Conservation (phyloP, 1,140 invertebrate genomes). For the Tribolium castaneum region DNA sequence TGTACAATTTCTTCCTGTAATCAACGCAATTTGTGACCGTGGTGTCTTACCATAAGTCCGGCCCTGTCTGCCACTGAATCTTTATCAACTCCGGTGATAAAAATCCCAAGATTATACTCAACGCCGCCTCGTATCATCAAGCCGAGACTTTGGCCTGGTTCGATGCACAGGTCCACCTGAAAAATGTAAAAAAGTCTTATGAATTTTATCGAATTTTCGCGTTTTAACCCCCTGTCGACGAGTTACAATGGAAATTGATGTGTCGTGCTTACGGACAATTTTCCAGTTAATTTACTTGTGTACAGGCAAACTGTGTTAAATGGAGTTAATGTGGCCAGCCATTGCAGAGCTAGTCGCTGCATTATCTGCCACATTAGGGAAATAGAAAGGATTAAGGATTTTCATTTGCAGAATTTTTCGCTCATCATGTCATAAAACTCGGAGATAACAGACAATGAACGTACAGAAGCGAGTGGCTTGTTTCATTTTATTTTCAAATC, state of each 20-base stretch:
- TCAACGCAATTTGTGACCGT: not conserved
- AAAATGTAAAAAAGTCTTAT: slow-evolving; percentile 37
- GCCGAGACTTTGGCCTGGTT: slow-evolving; percentile 89
- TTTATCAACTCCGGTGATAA: slow-evolving; percentile 93
- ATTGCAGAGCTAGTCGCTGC: not conserved
- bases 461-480: too few species aligned
- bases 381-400: not conserved
- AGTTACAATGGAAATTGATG: slow-evolving; percentile 17
- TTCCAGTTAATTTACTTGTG: slow-evolving; percentile 42
- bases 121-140: slow-evolving; percentile 93
- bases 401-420: too few species aligned
- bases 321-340: not conserved
- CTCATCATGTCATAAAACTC: too few species aligned
- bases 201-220: not conserved
- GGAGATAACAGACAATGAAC: too few species aligned
- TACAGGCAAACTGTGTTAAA: slow-evolving; percentile 24
- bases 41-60: slow-evolving; percentile 82
- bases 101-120: slow-evolving; percentile 95
- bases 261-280: slow-evolving; percentile 35
- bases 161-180: slow-evolving; percentile 87
- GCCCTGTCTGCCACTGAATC: slow-evolving; percentile 90
- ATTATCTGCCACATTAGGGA: slow-evolving; percentile 14
- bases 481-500: too few species aligned
- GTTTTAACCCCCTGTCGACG: not conserved
- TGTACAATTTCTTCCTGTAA: too few species aligned